Percentiles rank a stretch among this genome's conserved stretches.
These are phyloP conservation scores for Nyctereutes procyonoides DNA, from an alignment of 2,113 vertebrate species.

Conservation along the genomic window DNA sequence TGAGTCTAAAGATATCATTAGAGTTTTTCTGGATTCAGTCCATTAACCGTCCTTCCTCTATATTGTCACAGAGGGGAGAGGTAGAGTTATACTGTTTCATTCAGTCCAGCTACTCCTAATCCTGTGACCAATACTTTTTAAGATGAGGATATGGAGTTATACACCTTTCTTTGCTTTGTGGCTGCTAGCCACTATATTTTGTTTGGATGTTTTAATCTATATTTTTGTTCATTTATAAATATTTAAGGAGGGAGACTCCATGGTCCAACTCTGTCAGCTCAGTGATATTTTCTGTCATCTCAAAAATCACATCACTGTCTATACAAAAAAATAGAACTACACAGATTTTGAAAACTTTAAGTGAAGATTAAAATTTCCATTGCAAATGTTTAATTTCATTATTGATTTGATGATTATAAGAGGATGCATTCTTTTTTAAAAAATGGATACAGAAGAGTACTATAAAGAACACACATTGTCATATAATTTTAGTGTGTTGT, in stretches of 20 bases:
- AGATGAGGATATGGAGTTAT: not conserved
- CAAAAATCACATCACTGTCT: not conserved
- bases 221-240: not conserved
- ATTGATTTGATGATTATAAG: not conserved
- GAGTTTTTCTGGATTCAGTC: not conserved
- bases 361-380: not conserved
- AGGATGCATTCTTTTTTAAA: not conserved
- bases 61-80: not conserved
- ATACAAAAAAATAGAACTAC: not conserved
- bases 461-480: not conserved
- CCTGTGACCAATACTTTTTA: not conserved
- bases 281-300: not conserved
- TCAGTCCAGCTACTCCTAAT: not conserved
- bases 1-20: not conserved
- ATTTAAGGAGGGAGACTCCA: not conserved
- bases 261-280: not conserved
- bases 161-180: not conserved
- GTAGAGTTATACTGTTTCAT: too few relatives aligned
- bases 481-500: not conserved
- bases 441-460: not conserved
- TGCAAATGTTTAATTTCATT: not conserved
- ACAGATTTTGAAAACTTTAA: not conserved
- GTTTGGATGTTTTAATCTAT: not conserved
- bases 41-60: not conserved
- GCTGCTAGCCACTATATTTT: not conserved